Conservation (phyloP, 2,888 invertebrate species). For the Cephus rjabovi region DNA sequence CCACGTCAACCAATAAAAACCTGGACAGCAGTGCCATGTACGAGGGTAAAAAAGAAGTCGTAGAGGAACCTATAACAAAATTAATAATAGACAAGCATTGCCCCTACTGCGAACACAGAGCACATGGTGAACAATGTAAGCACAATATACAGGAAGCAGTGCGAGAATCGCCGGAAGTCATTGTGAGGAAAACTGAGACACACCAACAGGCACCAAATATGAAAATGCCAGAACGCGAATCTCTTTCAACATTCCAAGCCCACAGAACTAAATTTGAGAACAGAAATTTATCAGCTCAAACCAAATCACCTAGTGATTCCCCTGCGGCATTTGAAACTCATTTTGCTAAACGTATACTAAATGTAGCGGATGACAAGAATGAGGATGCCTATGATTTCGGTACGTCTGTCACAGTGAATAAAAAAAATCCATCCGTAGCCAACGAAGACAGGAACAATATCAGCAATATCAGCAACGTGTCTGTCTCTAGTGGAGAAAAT, state of each 20-base stretch:
- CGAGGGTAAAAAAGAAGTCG: slow-evolving; percentile 42
- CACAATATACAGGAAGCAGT: slow-evolving; percentile 25
- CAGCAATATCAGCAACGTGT: slow-evolving; percentile 52
- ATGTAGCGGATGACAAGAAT: slow-evolving; percentile 25
- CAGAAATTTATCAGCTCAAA: slow-evolving; percentile 12
- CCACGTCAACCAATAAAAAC: slow-evolving; percentile 13
- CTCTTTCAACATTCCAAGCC: slow-evolving; percentile 35
- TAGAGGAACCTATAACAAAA: slow-evolving; percentile 56
- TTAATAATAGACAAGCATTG: slow-evolving; percentile 45
- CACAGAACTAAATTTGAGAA: slow-evolving; percentile 41
- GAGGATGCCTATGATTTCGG: slow-evolving; percentile 53
- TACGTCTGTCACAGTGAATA: slow-evolving; percentile 49
- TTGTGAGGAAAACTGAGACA: not conserved
- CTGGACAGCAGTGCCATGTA: slow-evolving; percentile 29
- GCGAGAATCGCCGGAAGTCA: not conserved
- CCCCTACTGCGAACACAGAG: slow-evolving; percentile 50
- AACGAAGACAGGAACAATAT: slow-evolving; percentile 45
- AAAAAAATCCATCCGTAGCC: slow-evolving; percentile 39
- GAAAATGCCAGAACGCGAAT: not conserved
- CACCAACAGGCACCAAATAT: not conserved
- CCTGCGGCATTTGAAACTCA: slow-evolving; percentile 36
- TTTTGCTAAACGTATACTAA: slow-evolving; percentile 43
- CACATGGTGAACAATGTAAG: slow-evolving; percentile 35
- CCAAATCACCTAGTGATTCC: not conserved
- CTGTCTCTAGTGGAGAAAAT: slow-evolving; percentile 60